Evolutionary conservation across 1,140 invertebrate genomes (phyloP).

Genomic region (Bradynema listronoti): DNA sequence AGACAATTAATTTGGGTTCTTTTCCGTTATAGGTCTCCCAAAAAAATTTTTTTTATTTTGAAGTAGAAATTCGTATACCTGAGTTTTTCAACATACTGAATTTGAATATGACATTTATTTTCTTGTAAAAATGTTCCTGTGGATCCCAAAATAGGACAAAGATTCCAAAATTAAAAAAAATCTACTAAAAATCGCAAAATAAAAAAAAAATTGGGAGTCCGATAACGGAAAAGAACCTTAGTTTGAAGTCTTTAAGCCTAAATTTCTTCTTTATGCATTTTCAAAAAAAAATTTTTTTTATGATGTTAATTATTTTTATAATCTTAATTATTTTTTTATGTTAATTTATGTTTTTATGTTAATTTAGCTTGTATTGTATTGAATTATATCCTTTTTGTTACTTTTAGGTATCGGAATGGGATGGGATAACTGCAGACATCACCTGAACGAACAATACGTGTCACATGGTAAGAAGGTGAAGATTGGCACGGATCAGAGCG

Average conservation of each 20-base stretch:
- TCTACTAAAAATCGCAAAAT: too few species aligned
- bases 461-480: conserved; percentile 39
- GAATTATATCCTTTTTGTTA: neutral
- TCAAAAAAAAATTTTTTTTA: neutral
- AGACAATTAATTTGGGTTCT: too few species aligned
- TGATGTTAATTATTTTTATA: neutral
- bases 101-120: too few species aligned
- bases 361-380: neutral
- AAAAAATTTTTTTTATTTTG: neutral
- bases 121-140: too few species aligned
- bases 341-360: neutral
- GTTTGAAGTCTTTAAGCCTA: neutral
- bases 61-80: neutral
- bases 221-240: too few species aligned
- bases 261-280: neutral
- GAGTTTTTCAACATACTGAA: too few species aligned
- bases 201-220: too few species aligned
- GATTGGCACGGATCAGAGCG: conserved; percentile 14
- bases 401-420: conserved; percentile 38
- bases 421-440: conserved; percentile 33
- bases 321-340: neutral
- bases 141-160: too few species aligned
- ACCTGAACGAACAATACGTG: conserved; percentile 27
- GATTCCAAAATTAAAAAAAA: too few species aligned
- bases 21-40: neutral